These are phyloP conservation scores for Cosmopolites sordidus DNA, from an alignment of 2,888 invertebrate species.

Conservation along the genomic window DNA sequence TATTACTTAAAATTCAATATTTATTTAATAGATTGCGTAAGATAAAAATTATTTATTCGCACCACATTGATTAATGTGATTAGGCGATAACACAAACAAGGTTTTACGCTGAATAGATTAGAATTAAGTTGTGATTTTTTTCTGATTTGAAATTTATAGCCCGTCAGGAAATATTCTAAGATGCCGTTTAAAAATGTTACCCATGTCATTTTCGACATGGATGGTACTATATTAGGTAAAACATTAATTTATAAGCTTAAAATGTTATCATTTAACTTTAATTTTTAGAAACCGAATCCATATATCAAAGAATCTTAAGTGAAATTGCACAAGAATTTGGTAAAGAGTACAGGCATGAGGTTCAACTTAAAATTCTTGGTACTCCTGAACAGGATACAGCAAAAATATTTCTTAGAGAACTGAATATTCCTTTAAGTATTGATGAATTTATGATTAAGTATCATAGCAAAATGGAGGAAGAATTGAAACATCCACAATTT, in stretches of 20 bases:
- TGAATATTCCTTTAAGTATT: conserved; percentile 58
- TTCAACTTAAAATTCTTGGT: conserved; percentile 54
- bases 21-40: too few species aligned
- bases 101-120: too few species aligned
- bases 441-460: conserved; percentile 58
- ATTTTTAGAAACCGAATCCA: conserved; percentile 69
- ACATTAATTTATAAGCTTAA: neutral
- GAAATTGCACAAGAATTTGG: conserved; percentile 67
- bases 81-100: too few species aligned
- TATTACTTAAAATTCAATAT: too few species aligned
- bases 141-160: too few species aligned
- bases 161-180: conserved; percentile 4
- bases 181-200: conserved; percentile 57
- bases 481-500: conserved; percentile 55
- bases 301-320: conserved; percentile 71
- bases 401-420: conserved; percentile 51
- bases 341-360: conserved; percentile 71
- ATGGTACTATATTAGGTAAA: conserved; percentile 59
- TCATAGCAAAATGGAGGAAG: conserved; percentile 46
- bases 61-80: too few species aligned
- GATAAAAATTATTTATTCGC: too few species aligned
- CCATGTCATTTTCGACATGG: conserved; percentile 74
- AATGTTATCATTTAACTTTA: neutral
- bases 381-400: conserved; percentile 53
- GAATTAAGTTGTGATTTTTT: too few species aligned